phyloP scores from a whole-genome alignment of 2,113 vertebrate species.

The Mellivora capensis region DNA sequence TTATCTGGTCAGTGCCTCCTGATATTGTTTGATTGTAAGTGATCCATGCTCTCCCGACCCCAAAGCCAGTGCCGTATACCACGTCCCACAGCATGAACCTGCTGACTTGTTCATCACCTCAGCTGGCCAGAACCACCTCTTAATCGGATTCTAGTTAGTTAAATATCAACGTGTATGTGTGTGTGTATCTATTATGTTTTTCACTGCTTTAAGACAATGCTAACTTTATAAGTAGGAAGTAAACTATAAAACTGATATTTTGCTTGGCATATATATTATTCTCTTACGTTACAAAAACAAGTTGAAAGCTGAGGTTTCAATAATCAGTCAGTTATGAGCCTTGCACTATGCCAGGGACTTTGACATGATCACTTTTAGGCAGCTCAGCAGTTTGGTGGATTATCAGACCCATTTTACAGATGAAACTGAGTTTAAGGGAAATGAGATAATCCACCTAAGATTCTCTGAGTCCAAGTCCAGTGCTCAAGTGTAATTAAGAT shows the following conservation, averaged over 20 bases:
- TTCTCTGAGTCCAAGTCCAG: background rate
- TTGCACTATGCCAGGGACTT: background rate
- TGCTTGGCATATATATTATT: background rate
- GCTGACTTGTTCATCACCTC: background rate
- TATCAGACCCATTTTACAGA: background rate
- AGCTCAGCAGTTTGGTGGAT: background rate
- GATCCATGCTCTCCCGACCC: background rate
- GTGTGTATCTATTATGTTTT: background rate
- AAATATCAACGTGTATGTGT: background rate
- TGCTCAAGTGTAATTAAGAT: background rate
- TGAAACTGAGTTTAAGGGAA: background rate
- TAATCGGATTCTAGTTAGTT: background rate
- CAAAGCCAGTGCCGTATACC: too few relatives aligned
- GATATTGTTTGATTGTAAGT: background rate
- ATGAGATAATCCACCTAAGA: background rate
- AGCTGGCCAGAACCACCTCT: background rate
- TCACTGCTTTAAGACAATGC: background rate
- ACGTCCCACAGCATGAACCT: background rate
- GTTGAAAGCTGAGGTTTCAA: background rate
- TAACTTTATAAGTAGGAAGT: background rate
- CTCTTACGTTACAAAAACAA: background rate
- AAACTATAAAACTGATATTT: background rate
- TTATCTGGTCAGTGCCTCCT: background rate
- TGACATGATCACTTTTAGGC: background rate
- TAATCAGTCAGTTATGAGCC: rapidly evolving